These are phyloP conservation scores for Urocyon cinereoargenteus DNA, from an alignment of 2,797 vertebrate species.

Conservation along the genomic window DNA sequence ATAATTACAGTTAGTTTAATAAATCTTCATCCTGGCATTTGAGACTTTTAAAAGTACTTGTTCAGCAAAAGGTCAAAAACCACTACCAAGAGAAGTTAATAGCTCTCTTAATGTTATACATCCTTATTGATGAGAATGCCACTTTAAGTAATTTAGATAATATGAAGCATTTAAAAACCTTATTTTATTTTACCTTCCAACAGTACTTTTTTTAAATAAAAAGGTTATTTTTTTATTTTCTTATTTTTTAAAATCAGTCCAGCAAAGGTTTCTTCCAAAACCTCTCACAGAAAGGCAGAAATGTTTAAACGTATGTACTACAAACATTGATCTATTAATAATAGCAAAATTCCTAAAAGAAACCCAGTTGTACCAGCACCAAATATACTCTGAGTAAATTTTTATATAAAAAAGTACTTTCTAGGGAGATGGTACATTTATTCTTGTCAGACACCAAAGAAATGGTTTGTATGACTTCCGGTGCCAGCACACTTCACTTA, in stretches of 20 bases:
- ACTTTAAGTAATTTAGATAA: slow-evolving; percentile 82
- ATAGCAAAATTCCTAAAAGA: background rate
- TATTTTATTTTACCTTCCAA: slow-evolving; percentile 60
- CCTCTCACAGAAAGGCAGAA: background rate
- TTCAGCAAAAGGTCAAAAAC: slow-evolving; percentile 88
- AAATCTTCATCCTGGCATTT: slow-evolving; percentile 85
- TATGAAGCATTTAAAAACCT: slow-evolving; percentile 73
- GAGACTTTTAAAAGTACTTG: slow-evolving; percentile 83
- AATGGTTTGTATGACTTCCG: background rate
- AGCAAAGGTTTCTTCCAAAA: background rate
- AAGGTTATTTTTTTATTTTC: background rate
- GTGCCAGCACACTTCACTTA: background rate
- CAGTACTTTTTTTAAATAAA: background rate
- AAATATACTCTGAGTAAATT: background rate
- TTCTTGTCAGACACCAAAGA: background rate
- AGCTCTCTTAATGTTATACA: slow-evolving; percentile 81
- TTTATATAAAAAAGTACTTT: background rate
- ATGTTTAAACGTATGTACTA: background rate
- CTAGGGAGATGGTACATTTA: background rate
- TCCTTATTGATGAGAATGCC: slow-evolving; percentile 82
- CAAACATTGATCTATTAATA: background rate
- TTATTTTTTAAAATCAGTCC: background rate
- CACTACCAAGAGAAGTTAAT: slow-evolving; percentile 85
- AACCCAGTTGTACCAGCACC: background rate
- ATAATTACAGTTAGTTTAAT: slow-evolving; percentile 82